Conservation (phyloP, 2,888 invertebrate species). For the Cryptocephalus moraei region DNA sequence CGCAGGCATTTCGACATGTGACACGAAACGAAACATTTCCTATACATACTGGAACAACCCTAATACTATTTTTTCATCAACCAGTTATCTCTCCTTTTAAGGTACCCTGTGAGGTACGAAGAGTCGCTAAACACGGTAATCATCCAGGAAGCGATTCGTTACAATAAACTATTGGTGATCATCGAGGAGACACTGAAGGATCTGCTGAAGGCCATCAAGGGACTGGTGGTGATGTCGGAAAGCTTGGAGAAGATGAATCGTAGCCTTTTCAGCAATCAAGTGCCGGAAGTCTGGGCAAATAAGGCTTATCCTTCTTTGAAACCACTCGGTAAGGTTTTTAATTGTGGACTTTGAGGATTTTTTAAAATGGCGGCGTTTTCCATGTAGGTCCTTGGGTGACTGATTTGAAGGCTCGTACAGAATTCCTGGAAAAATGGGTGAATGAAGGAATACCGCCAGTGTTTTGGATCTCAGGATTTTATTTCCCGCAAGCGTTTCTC, state of each 20-base stretch:
- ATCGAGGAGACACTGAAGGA: slow-evolving; percentile 49
- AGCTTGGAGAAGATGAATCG: slow-evolving; percentile 58
- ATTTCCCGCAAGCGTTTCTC: slow-evolving; percentile 76
- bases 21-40: too few relatives aligned
- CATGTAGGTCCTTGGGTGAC: slow-evolving; percentile 53
- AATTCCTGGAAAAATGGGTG: slow-evolving; percentile 56
- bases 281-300: slow-evolving; percentile 61
- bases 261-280: slow-evolving; percentile 54
- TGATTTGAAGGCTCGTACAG: slow-evolving; percentile 52
- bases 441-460: slow-evolving; percentile 56
- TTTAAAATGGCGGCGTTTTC: background rate
- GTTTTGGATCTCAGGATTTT: slow-evolving; percentile 81
- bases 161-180: slow-evolving; percentile 53
- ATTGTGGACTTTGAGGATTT: background rate
- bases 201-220: slow-evolving; percentile 62
- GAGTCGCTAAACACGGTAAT: slow-evolving; percentile 86
- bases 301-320: slow-evolving; percentile 61
- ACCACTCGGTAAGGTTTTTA: slow-evolving; percentile 46
- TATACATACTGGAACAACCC: too few relatives aligned
- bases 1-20: too few relatives aligned
- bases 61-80: too few relatives aligned
- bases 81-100: slow-evolving; percentile 23
- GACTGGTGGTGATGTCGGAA: slow-evolving; percentile 70
- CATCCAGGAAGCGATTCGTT: slow-evolving; percentile 75
- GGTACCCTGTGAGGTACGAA: slow-evolving; percentile 75